Evolutionary conservation across 2,797 vertebrate species (phyloP).

Genomic region (Sebastes hubbsi): DNA sequence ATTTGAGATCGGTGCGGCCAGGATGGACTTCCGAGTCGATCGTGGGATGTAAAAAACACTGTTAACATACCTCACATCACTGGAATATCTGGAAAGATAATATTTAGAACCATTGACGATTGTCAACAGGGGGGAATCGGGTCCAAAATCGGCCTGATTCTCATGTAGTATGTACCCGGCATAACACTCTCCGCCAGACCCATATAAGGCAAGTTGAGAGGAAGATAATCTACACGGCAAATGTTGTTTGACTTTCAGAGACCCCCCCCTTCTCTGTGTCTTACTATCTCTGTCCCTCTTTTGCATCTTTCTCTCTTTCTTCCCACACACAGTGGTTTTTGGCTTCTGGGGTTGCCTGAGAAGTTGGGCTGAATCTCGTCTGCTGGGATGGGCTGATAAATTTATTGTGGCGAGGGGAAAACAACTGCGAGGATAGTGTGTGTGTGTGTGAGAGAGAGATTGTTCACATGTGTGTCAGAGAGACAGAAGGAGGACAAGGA

Average conservation of each 20-base stretch:
- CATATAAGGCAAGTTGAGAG: slow-evolving; percentile 18
- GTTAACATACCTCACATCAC: too few relatives aligned
- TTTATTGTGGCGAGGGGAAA: slow-evolving; percentile 56
- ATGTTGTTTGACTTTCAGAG: slow-evolving; percentile 61
- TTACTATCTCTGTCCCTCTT: slow-evolving; percentile 8
- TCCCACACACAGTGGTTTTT: slow-evolving; percentile 7
- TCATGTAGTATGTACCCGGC: too few relatives aligned
- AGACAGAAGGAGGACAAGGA: slow-evolving; percentile 36
- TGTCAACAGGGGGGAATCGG: too few relatives aligned
- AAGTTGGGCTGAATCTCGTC: slow-evolving; percentile 46
- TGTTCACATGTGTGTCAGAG: slow-evolving; percentile 29
- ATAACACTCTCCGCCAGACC: slow-evolving; percentile 8
- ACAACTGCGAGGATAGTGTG: slow-evolving; percentile 43
- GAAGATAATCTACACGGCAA: slow-evolving; percentile 44
- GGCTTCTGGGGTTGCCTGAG: slow-evolving; percentile 36
- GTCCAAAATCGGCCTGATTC: too few relatives aligned
- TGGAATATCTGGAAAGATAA: too few relatives aligned
- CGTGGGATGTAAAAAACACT: too few relatives aligned
- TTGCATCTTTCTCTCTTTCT: slow-evolving; percentile 18
- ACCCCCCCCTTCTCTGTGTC: not conserved
- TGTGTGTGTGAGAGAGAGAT: not conserved
- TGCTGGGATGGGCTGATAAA: slow-evolving; percentile 63
- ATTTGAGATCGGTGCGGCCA: too few relatives aligned
- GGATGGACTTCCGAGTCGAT: too few relatives aligned
- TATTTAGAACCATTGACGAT: too few relatives aligned